Evolutionary conservation across 2,797 vertebrate species (phyloP), one percentile per base, ranked within the genome.

Genomic region (Eidolon dupreanum): DNA sequence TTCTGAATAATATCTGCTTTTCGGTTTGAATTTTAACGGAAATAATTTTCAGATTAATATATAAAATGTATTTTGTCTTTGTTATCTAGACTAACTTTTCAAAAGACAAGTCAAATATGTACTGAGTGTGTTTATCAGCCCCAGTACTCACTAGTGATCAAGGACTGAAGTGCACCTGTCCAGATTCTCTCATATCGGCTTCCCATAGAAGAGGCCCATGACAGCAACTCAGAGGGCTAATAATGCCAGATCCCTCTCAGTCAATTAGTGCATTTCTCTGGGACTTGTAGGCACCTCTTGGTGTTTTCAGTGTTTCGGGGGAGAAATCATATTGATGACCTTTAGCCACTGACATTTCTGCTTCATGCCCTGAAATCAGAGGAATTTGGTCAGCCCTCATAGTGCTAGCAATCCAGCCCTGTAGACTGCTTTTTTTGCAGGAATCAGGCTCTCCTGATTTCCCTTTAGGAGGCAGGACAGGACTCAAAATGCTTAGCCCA

Each of bases 321-420:
- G 51, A 87, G 51, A 95, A 79, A 43, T 51, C 89, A 22, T 66
- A 82, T 22, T 22, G 66, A 53, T 90, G 63, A 71, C 51, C 75
- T 84, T 92, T 88, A 51, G 33, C 77, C 79, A 16, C 71, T 88
- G 93, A 79, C 65, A 75, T 88, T 89, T 92, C 46, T 90, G 51
- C 57, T 84, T 84, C 36, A 17, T 66, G 57, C 63, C 41, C 88
- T 95, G 68, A 94, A 83, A 73, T 93, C 31, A 24, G n/a, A 92
- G 19, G 88, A 78, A 70, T 73, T 88, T 55, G 41, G 15, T 74
- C 61, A 78, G 6, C 26, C 73, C 51, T n/a, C 55, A 51, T 49
- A 19, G 51, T 26, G 20, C 53, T 20, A 19, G 38, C 31, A 51
- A 6, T 28, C 49, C 22, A 49, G 1, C n/a, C n/a, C 51, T 17